A percentile compares a stretch with the other conserved stretches of the same genome.
Conservation (phyloP, 2,797 vertebrate species). For the Myotis pilosus region DNA sequence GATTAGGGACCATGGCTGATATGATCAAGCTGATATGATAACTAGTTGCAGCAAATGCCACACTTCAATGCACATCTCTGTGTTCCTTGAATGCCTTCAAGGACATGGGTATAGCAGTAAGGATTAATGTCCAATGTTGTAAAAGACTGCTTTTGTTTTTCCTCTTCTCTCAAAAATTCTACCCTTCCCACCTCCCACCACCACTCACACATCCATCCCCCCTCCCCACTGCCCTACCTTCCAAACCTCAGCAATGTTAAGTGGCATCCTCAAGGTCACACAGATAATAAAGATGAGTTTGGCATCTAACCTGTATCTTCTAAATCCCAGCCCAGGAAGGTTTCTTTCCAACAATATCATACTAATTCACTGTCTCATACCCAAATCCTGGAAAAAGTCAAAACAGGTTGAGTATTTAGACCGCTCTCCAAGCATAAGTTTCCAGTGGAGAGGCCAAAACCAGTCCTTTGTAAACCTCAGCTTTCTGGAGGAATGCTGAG, state of each 20-base stretch:
- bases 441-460: slow-evolving; percentile 45
- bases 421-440: slow-evolving; percentile 34
- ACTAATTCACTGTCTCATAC: background rate
- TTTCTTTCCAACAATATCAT: slow-evolving; percentile 53
- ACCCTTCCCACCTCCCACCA: background rate
- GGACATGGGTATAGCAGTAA: background rate
- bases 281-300: background rate
- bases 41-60: background rate
- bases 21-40: background rate
- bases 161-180: background rate
- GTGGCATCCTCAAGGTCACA: background rate
- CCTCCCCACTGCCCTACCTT: background rate
- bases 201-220: background rate
- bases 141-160: background rate
- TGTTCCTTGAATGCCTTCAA: background rate
- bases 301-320: background rate
- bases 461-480: slow-evolving; percentile 7
- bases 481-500: slow-evolving; percentile 36
- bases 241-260: background rate
- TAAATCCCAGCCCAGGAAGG: background rate
- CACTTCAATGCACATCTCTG: background rate
- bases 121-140: background rate
- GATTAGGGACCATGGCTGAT: background rate
- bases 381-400: slow-evolving; percentile 9
- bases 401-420: background rate